phyloP scores from a whole-genome alignment of 2,113 vertebrate genomes.

The Burhinus oedicnemus region DNA sequence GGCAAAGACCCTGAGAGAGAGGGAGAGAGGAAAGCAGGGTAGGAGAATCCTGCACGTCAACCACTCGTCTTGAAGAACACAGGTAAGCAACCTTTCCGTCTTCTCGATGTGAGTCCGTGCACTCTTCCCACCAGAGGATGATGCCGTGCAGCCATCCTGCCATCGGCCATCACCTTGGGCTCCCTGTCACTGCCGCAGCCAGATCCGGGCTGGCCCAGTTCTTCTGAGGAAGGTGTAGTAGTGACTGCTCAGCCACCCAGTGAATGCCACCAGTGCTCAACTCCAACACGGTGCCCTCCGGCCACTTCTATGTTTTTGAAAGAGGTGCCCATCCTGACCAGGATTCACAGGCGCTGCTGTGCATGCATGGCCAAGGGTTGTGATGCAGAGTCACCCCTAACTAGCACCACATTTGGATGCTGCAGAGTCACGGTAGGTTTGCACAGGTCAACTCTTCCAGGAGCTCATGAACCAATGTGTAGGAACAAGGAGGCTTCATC shows the following conservation, averaged over 20 bases:
- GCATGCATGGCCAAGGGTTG: neutral
- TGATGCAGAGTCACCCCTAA: neutral
- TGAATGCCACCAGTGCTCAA: neutral
- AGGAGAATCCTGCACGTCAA: conserved; percentile 29
- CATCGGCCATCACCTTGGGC: neutral
- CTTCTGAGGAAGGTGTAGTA: neutral
- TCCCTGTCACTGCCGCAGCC: neutral
- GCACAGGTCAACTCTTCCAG: neutral
- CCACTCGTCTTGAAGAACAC: neutral
- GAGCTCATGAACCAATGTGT: rapidly evolving
- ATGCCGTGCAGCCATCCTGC: neutral
- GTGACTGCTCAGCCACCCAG: neutral
- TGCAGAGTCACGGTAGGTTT: neutral
- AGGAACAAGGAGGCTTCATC: neutral
- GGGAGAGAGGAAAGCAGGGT: conserved; percentile 65
- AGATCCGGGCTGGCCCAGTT: neutral
- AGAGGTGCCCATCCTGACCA: rapidly evolving
- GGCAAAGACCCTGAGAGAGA: conserved; percentile 62
- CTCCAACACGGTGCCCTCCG: rapidly evolving
- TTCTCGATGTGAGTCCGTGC: neutral
- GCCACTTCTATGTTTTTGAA: rapidly evolving
- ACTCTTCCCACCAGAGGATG: neutral
- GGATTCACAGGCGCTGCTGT: neutral
- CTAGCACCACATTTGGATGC: neutral
- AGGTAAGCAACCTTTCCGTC: neutral